These are phyloP conservation scores for Sanderia malayensis DNA, from an alignment of 30 jellyfish, hydroid and myxozoan genomes.

Conservation along the genomic window DNA sequence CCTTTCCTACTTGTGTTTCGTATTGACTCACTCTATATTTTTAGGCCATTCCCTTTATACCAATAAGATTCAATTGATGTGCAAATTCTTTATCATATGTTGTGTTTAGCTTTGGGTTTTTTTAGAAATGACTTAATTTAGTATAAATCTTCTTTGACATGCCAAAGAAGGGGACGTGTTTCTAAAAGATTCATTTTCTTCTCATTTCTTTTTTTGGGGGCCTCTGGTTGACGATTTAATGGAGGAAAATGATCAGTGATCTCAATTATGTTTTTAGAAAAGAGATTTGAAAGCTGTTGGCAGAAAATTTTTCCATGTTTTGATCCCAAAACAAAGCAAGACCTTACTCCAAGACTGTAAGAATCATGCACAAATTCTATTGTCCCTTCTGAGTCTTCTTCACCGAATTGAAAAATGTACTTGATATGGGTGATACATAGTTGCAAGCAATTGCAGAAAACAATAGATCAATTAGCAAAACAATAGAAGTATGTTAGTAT, in stretches of 20 bases:
- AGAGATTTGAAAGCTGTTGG: slow-evolving; percentile 91
- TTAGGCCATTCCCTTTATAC: not conserved
- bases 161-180: not conserved
- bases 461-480: too few relatives aligned
- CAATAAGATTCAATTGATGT: too few relatives aligned
- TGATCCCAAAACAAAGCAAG: slow-evolving; percentile 83
- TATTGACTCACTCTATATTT: not conserved
- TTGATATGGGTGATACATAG: too few relatives aligned
- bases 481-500: too few relatives aligned
- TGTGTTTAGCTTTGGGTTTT: too few relatives aligned
- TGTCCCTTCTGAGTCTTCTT: too few relatives aligned
- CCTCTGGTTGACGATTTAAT: too few relatives aligned
- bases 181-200: too few relatives aligned
- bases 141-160: not conserved
- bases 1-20: not conserved
- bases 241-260: too few relatives aligned
- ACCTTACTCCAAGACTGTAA: slow-evolving; percentile 82
- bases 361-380: slow-evolving; percentile 19
- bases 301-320: slow-evolving; percentile 76
- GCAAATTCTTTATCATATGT: too few relatives aligned
- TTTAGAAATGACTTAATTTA: not conserved
- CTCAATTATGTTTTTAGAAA: slow-evolving; percentile 67
- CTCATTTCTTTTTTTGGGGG: not conserved
- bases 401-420: too few relatives aligned
- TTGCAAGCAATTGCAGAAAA: too few relatives aligned